Conservation (phyloP, 2,113 vertebrate genomes). For the Ranitomeya imitator region DNA sequence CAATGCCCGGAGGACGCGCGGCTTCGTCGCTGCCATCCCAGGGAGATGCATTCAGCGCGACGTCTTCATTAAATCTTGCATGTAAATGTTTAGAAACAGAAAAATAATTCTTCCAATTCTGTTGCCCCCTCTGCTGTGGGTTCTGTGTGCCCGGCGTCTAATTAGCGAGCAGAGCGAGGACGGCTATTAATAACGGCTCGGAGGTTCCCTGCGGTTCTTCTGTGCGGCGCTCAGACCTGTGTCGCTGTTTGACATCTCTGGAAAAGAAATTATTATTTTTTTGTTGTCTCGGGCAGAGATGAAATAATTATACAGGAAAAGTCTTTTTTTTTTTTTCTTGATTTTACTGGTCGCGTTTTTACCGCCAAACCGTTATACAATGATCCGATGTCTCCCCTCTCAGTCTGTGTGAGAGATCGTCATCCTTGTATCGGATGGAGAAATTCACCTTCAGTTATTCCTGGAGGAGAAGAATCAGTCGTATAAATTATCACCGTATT, state of each 20-base stretch:
- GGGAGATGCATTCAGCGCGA: neutral
- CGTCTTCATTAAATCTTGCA: constrained; percentile 18
- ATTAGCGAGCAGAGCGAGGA: neutral
- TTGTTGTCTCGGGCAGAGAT: neutral
- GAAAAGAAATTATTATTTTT: neutral
- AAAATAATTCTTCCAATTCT: constrained; percentile 61
- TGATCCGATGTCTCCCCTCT: neutral
- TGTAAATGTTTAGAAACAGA: constrained; percentile 62
- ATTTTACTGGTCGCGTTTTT: neutral
- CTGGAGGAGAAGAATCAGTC: neutral
- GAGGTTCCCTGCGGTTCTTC: constrained; percentile 11
- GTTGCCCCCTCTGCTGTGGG: constrained; percentile 59
- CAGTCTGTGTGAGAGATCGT: neutral
- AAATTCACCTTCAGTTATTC: neutral
- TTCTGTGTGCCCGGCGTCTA: constrained; percentile 35
- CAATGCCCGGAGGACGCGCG: neutral
- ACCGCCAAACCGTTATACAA: neutral
- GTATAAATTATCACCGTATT: neutral
- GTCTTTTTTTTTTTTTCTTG: too few species aligned
- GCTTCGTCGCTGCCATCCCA: neutral
- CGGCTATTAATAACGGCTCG: constrained; percentile 48
- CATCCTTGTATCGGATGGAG: neutral
- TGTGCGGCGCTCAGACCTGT: constrained; percentile 18
- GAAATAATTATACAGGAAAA: neutral
- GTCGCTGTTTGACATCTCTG: constrained; percentile 39